These are phyloP conservation scores for Orthosia gracilis DNA, from an alignment of 2,888 invertebrate genomes.

Conservation along the genomic window DNA sequence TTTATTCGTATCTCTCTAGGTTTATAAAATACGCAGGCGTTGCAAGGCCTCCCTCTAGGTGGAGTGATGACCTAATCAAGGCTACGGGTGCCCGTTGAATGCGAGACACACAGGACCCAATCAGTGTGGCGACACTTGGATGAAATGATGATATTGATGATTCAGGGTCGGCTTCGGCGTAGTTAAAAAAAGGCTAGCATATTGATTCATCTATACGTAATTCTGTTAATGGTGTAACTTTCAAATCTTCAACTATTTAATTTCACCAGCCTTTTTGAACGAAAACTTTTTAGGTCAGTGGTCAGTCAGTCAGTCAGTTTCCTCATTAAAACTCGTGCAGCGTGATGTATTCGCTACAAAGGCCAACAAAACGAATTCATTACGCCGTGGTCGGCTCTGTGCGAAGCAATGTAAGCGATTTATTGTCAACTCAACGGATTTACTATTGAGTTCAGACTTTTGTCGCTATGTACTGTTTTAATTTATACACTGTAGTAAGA, in stretches of 20 bases:
- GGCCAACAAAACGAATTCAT: conserved; percentile 28
- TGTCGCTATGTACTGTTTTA: neutral
- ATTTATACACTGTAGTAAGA: neutral
- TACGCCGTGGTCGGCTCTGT: conserved; percentile 14
- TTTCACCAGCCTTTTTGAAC: neutral
- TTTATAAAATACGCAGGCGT: too few relatives aligned
- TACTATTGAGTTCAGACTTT: neutral
- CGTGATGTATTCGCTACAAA: conserved; percentile 5
- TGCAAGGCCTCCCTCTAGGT: too few relatives aligned
- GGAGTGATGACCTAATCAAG: too few relatives aligned
- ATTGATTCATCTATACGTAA: too few relatives aligned
- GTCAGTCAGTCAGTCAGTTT: neutral
- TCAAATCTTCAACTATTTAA: neutral
- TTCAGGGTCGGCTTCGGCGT: too few relatives aligned
- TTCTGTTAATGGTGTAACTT: too few relatives aligned
- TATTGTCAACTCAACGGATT: conserved; percentile 18
- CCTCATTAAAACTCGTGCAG: neutral
- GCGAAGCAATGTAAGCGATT: conserved; percentile 25
- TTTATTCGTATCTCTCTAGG: too few relatives aligned
- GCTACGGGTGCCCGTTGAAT: too few relatives aligned
- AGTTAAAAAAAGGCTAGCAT: too few relatives aligned
- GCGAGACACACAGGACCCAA: too few relatives aligned
- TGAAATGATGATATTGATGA: too few relatives aligned
- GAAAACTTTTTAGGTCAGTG: neutral
- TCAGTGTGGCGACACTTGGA: too few relatives aligned